phyloP scores from a whole-genome alignment of 2,797 vertebrate species.

The Sphenopsis melanotis region DNA sequence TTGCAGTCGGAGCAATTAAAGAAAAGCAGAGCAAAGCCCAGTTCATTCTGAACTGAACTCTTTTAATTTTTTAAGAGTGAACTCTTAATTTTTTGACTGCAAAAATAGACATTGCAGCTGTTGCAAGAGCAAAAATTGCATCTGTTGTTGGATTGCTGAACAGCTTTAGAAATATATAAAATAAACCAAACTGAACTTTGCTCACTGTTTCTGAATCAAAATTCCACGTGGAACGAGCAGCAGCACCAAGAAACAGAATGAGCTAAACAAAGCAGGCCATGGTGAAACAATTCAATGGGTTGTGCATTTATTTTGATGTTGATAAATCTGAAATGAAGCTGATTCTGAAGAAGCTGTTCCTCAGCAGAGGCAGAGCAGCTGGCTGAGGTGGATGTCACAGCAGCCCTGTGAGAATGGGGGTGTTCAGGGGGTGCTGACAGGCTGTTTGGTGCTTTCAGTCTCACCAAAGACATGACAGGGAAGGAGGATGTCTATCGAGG shows the following conservation, averaged over 20 bases:
- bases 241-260: not conserved
- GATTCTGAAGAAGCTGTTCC: not conserved
- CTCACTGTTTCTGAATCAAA: rapidly evolving
- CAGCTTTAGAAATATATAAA: not conserved
- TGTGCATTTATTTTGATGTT: not conserved
- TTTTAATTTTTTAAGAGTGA: not conserved
- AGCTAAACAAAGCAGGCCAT: not conserved
- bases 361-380: not conserved
- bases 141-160: not conserved
- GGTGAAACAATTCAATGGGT: not conserved
- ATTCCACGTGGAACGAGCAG: rapidly evolving
- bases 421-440: not conserved
- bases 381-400: no score
- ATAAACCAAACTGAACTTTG: not conserved
- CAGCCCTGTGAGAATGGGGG: rapidly evolving
- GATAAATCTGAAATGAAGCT: not conserved
- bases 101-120: not conserved
- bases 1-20: not conserved
- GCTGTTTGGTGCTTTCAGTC: constrained; percentile 70
- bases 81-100: not conserved
- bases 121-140: not conserved
- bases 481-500: constrained; percentile 96
- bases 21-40: not conserved
- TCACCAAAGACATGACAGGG: constrained; percentile 99
- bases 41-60: rapidly evolving